phyloP scores from a whole-genome alignment of 2,888 invertebrate genomes.

The Volucella bombylans region DNA sequence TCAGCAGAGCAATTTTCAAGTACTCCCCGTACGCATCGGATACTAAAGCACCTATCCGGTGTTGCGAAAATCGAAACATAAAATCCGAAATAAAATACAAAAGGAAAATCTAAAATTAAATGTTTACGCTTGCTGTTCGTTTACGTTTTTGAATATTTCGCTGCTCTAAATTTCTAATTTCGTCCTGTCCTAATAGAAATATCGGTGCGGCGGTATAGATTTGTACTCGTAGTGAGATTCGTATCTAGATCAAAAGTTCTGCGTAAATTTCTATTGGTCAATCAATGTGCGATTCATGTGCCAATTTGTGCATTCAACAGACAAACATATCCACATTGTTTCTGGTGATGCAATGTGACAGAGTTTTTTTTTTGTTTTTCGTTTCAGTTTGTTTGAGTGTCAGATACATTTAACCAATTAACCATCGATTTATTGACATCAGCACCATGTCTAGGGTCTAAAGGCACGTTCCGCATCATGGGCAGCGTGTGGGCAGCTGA shows the following conservation, averaged over 20 bases:
- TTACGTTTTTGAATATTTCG: slow-evolving; percentile 19
- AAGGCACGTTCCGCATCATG: slow-evolving; percentile 1
- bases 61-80: slow-evolving; percentile 45
- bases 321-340: slow-evolving; percentile 8
- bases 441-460: slow-evolving; percentile 12
- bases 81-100: slow-evolving; percentile 28
- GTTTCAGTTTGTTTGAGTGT: neutral
- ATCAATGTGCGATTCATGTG: slow-evolving; percentile 27
- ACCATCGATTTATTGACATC: slow-evolving; percentile 32
- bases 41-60: neutral
- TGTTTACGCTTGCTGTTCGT: slow-evolving; percentile 58
- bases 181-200: neutral
- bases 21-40: too few species aligned
- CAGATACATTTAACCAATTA: slow-evolving; percentile 23
- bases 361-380: neutral
- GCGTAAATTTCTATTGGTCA: slow-evolving; percentile 35
- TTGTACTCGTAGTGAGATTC: neutral
- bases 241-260: slow-evolving; percentile 11
- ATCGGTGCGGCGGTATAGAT: neutral
- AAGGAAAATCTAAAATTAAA: slow-evolving; percentile 66
- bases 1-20: too few species aligned
- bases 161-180: slow-evolving; percentile 63
- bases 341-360: slow-evolving; percentile 30
- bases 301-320: slow-evolving; percentile 51
- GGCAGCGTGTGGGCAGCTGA: slow-evolving; percentile 31